Evolutionary conservation across 1,140 invertebrate genomes (phyloP), one percentile per base, ranked within the genome.

Genomic region (Bombus terrestris): DNA sequence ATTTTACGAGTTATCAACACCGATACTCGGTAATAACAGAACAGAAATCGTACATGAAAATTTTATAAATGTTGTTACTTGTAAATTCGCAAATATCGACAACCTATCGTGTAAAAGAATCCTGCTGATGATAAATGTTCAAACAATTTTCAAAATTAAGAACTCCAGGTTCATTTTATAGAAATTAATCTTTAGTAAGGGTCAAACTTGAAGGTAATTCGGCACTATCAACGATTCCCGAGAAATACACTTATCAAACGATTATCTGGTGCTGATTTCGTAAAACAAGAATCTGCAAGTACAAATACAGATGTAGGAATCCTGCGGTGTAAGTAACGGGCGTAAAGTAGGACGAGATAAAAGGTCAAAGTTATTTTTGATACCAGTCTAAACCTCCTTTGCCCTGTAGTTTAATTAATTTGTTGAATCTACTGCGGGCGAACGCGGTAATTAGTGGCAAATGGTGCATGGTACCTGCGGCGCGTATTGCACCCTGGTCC

Each of bases 341-440:
- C 28, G 18, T 39, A 64, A 53, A 87, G 47, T 86, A 37, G 84
- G 43, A 35, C 78, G 53, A 66, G 25, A 80, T 59, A 72, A 88
- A 88, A 88, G 84, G 86, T 88, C 72, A 86, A 53, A 80, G 78
- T 86, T 86, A 88, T 86, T 88, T 86, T 86, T 57, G 84, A 39
- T 76, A 59, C 43, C 37, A 35, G 64, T 69, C 53, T 39, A n/a
- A n/a, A 2, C 37, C 35, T 25, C 8, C 1, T 12, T 9, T 3
- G 12, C 3, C 3, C 9, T 3, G 12, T 28, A 12, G 18, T 35
- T 86, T 53, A 81, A 87, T 86, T 86, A 88, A 87, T 75, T 77
- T 43, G 41, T 43, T 43, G 57, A 43, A 43, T 43, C 18, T 53
- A 53, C 18, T 59, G n/a, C 22, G 37, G 15, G 6, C 66, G 5